Percentiles rank a stretch among this genome's conserved stretches.
phyloP scores from a whole-genome alignment of 1,140 invertebrate genomes.

The Penaeus indicus region DNA sequence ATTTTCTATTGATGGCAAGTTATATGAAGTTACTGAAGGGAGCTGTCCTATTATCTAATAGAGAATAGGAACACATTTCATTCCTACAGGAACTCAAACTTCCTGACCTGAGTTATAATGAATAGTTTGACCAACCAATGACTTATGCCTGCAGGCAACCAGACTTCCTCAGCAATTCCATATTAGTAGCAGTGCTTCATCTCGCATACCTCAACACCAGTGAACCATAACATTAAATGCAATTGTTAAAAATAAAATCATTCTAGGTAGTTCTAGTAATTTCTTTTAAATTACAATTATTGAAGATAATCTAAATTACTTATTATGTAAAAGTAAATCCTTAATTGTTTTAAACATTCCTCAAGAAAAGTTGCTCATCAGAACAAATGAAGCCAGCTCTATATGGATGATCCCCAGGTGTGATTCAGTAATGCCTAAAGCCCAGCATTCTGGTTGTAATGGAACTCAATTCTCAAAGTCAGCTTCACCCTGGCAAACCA shows the following conservation, averaged over 20 bases:
- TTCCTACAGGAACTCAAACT: constrained; percentile 32
- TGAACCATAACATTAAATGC: constrained; percentile 5
- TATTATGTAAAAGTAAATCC: constrained; percentile 27
- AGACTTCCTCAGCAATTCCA: constrained; percentile 54
- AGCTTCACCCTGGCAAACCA: neutral
- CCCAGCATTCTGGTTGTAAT: constrained; percentile 58
- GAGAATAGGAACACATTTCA: constrained; percentile 18
- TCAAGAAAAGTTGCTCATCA: neutral
- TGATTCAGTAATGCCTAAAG: constrained; percentile 55
- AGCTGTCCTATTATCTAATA: neutral
- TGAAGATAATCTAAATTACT: neutral
- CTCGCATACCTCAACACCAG: constrained; percentile 54
- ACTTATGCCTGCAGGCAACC: constrained; percentile 57
- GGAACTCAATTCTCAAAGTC: constrained; percentile 40
- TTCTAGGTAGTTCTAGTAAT: too few relatives aligned
- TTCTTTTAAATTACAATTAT: too few relatives aligned
- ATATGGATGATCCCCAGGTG: constrained; percentile 40
- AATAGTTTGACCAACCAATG: constrained; percentile 53
- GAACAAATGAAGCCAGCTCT: constrained; percentile 21
- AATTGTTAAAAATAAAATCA: neutral
- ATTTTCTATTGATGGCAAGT: too few relatives aligned
- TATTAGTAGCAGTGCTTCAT: constrained; percentile 53
- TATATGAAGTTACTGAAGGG: too few relatives aligned
- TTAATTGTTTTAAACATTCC: constrained; percentile 4
- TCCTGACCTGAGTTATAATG: constrained; percentile 51